Evolutionary conservation across 53 echinoderm and acorn worm genomes (phyloP).

Genomic region (Arbacia lixula): DNA sequence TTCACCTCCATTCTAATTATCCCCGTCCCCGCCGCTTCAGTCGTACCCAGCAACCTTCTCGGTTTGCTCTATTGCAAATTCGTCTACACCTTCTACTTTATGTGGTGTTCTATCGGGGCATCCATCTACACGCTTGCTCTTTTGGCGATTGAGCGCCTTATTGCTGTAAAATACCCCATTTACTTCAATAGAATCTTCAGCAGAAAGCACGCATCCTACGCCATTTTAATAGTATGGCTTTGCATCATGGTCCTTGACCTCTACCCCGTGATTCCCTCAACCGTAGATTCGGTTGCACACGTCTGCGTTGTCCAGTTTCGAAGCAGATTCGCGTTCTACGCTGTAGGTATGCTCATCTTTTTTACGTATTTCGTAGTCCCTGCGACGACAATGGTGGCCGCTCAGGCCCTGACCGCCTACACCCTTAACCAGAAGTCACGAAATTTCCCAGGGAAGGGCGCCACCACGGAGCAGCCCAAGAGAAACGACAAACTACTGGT

Average conservation of each 20-base stretch:
- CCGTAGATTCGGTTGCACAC: constrained; percentile 30
- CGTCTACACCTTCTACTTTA: constrained; percentile 61
- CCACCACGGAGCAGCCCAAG: background rate
- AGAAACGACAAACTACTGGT: constrained; percentile 21
- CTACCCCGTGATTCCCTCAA: constrained; percentile 56
- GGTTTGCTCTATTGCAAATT: constrained; percentile 80
- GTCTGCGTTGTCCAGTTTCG: constrained; percentile 53
- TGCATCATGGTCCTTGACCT: constrained; percentile 19
- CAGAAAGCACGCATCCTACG: constrained; percentile 57
- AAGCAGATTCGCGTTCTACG: constrained; percentile 59
- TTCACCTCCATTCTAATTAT: constrained; percentile 73
- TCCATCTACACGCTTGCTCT: constrained; percentile 77
- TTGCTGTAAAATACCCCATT: constrained; percentile 81
- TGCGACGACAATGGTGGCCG: constrained; percentile 72
- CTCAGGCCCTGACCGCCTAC: constrained; percentile 69
- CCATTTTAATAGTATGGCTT: constrained; percentile 69
- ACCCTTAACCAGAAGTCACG: constrained; percentile 60
- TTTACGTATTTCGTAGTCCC: constrained; percentile 77
- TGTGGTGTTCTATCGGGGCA: constrained; percentile 85
- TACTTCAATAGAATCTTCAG: constrained; percentile 68
- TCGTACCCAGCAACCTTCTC: constrained; percentile 39
- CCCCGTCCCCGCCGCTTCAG: constrained; percentile 54
- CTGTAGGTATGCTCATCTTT: no score
- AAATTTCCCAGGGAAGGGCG: constrained; percentile 20
- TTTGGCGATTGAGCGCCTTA: constrained; percentile 79